Base-by-base conservation (phyloP, 2,113 vertebrate genomes). In the Pteropus alecto region DNA sequence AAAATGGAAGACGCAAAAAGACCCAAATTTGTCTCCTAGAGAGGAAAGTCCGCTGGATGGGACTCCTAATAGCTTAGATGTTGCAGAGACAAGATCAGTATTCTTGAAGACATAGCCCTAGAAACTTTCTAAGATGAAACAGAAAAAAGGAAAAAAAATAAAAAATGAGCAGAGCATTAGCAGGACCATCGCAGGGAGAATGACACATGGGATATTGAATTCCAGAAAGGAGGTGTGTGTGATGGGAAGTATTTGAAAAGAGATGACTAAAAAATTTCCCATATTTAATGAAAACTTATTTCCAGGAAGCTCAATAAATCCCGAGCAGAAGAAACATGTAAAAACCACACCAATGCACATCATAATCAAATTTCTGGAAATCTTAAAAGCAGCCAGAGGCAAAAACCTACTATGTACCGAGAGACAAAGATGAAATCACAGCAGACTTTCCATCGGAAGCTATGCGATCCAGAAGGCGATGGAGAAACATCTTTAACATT, bases 381-480 rank as follows among this genome's bases (percentile, higher is more conserved):
- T 58, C 19, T 58, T 33, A 41, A 24, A 63, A 54, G 41, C 5
- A 33, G 14, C n/a, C 54, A 30, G 78, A 54, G 54, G 46, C 26
- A 51, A 16, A 51, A 33, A 0, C 8, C 71, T 61, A 4, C 33
- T 3, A 3, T 1, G 2, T 35, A 3, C 5, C 1, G 51, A 86
- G 81, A 11, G 41, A 6, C 5, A 22, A 3, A 71, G 38, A 14
- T 12, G 2, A 9, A 18, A 9, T 18, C 2, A 16, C 12, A 21
- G 15, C 14, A 0, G 10, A 6, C 15, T 21, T 28, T 41, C 5
- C 43, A 0, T 30, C 18, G 9, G 68, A 51, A 41, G n/a, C 26
- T 3, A 0, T 1, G 5, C 26, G 4, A 13, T 22, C 54, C 4
- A 1, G 24, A 28, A 2, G n/a, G 28, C 0, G 21, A 2, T 9